Evolutionary conservation across 2,797 vertebrate species (phyloP), one percentile per base, ranked within the genome.

Genomic region (Enteromius thamalakanensis): DNA sequence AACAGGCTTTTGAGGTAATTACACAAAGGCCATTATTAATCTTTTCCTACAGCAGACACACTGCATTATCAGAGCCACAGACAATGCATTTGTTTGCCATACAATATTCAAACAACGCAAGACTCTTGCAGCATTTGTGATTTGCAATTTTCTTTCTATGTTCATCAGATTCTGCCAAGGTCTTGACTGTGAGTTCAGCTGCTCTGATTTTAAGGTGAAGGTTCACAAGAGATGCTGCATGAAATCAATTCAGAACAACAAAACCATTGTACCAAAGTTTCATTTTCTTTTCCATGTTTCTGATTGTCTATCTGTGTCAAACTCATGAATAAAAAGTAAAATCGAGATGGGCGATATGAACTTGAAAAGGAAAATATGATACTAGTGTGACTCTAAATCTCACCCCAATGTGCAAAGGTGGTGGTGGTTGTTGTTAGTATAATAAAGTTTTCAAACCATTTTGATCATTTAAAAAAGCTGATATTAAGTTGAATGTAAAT

Each of bases 1-100:
- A 86, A 90, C 83, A 90, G 87, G 88, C 85, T 85, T 89, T 88
- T 83, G 79, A 83, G 80, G 84, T 93, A 92, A 92, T 92, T 92
- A 92, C 85, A 90, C 80, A 83, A 70, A 78, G 80, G 42, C 76
- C 51, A 55, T 85, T 86, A 89, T 90, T 91, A 79, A 89, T 92
- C 78, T 88, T 88, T 89, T 85, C 64, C 60, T 82, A 77, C 83
- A 62, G 40, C 60, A 81, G 84, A 89, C 79, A 85, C 49, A 53
- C 40, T 77, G 49, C 49, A 47, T 65, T 76, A 49, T 89, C 86
- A 90, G 79, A 83, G 81, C 85, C 79, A 77, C 85, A 79, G 84
- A 83, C 42, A 79, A 79, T 77, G 86, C 89, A 86, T 84, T 77
- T 86, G 87, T 86, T 72, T 85, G 5, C 89, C 3, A 21, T 89